A percentile compares a stretch with the other conserved stretches of the same genome.
These are phyloP conservation scores for Condylura cristata DNA, from an alignment of 2,113 vertebrate genomes.

Conservation along the genomic window DNA sequence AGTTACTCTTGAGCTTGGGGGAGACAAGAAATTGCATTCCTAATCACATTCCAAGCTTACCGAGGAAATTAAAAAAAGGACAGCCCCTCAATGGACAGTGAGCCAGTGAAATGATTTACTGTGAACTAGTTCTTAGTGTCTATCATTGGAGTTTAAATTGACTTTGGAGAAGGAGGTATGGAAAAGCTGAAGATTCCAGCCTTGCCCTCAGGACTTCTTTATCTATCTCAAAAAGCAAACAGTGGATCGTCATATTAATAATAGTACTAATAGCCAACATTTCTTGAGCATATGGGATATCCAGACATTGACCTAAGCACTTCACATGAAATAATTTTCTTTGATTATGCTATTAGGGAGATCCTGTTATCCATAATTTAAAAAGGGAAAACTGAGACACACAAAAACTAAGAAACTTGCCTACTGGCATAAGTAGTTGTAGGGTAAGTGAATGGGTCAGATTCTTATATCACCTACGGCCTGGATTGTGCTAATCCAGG, in stretches of 20 bases:
- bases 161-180: neutral
- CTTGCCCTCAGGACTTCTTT: neutral
- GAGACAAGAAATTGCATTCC: neutral
- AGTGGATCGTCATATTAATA: neutral
- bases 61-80: neutral
- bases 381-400: neutral
- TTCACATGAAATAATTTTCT: neutral
- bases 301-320: neutral
- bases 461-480: no score
- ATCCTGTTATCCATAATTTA: neutral
- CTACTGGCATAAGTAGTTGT: neutral
- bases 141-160: neutral
- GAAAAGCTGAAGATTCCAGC: neutral
- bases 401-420: neutral
- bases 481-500: no score
- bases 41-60: neutral
- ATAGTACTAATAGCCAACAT: neutral
- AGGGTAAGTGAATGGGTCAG: no score
- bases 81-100: neutral
- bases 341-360: neutral
- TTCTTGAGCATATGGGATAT: neutral
- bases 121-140: neutral
- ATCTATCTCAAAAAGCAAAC: neutral
- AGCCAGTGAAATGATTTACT: neutral
- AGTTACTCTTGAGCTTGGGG: neutral